phyloP scores from a whole-genome alignment of 92 coral and sea anemone genomes.

The Epizoanthus scotinus region DNA sequence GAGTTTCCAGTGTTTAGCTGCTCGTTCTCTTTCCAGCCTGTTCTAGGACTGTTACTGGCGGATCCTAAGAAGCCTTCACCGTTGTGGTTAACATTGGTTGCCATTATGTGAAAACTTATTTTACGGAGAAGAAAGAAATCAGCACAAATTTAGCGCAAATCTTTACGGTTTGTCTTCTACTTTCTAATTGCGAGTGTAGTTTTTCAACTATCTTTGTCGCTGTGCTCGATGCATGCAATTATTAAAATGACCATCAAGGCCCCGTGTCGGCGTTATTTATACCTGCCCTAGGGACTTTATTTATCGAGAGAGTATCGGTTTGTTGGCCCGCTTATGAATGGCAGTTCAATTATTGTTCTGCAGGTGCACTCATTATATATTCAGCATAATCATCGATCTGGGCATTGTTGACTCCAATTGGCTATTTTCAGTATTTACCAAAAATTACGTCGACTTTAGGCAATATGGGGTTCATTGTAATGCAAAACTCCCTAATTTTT shows the following conservation, averaged over 20 bases:
- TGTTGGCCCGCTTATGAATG: conserved; percentile 81
- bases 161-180: neutral
- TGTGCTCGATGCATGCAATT: conserved; percentile 23
- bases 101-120: conserved; percentile 6
- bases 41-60: conserved; percentile 46
- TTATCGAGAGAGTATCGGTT: conserved; percentile 79
- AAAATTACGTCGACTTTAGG: conserved; percentile 53
- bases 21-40: conserved; percentile 65
- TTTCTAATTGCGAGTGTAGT: neutral
- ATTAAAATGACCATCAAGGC: conserved; percentile 40
- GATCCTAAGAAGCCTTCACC: conserved; percentile 53
- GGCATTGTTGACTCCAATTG: conserved; percentile 56
- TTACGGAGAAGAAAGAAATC: neutral
- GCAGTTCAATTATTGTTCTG: conserved; percentile 69
- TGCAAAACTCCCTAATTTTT: conserved; percentile 52
- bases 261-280: conserved; percentile 70
- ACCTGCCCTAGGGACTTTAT: conserved; percentile 68
- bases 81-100: conserved; percentile 35
- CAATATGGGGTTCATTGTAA: conserved; percentile 56
- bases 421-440: conserved; percentile 31
- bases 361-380: conserved; percentile 87
- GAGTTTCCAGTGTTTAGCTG: conserved; percentile 82
- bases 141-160: neutral
- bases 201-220: conserved; percentile 12
- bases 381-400: conserved; percentile 49